phyloP scores from a whole-genome alignment of 2,113 vertebrate species.

The Tenrec ecaudatus region DNA sequence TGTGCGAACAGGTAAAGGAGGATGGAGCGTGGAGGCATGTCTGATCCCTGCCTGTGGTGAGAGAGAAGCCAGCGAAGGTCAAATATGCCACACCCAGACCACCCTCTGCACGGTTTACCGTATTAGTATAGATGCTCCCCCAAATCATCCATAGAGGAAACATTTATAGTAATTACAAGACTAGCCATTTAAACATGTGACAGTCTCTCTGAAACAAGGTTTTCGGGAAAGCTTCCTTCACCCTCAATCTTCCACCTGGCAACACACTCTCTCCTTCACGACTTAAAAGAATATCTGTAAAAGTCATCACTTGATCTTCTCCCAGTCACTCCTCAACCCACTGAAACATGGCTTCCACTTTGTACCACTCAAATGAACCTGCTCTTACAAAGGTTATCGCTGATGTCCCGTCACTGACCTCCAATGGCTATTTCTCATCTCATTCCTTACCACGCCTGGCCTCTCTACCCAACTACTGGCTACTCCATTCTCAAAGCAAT shows the following conservation, averaged over 20 bases:
- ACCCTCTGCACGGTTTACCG: no score
- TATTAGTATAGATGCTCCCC: neutral
- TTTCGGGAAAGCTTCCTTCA: neutral
- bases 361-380: neutral
- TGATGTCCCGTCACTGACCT: neutral
- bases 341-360: neutral
- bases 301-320: neutral
- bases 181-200: neutral
- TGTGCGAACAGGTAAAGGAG: no score
- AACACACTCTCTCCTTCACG: neutral
- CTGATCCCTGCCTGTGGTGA: no score
- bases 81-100: no score
- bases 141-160: constrained; percentile 16
- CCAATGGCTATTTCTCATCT: neutral
- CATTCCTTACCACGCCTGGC: neutral
- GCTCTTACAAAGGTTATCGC: neutral
- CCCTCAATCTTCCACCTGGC: neutral
- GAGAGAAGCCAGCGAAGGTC: no score
- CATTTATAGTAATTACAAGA: constrained; percentile 10
- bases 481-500: neutral
- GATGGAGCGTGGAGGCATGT: no score
- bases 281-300: no score
- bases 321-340: neutral
- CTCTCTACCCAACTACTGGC: neutral
- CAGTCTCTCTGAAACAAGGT: constrained; percentile 37